Percentiles rank a stretch among this genome's conserved stretches.
Evolutionary conservation across 2,797 vertebrate species (phyloP).

Genomic region (Darevskia mixta): DNA sequence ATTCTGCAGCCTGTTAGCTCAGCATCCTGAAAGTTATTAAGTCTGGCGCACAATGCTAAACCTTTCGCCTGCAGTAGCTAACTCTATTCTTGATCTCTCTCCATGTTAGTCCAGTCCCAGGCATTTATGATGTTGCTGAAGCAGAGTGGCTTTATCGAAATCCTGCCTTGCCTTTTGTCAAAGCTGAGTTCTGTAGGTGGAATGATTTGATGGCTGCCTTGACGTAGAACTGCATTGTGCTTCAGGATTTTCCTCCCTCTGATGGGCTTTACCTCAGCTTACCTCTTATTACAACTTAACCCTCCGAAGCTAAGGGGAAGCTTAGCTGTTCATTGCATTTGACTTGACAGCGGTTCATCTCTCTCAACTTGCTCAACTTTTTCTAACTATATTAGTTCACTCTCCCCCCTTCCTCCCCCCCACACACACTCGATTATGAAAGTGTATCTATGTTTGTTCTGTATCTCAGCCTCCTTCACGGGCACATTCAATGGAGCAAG

Average conservation of each 20-base stretch:
- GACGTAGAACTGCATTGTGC: background rate
- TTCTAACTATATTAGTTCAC: conserved; percentile 20
- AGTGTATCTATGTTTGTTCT: too few species aligned
- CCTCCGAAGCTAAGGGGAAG: conserved; percentile 13
- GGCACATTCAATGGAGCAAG: too few species aligned
- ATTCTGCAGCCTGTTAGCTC: background rate
- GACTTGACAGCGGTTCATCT: conserved; percentile 9
- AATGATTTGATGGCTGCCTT: conserved; percentile 4
- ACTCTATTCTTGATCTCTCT: background rate
- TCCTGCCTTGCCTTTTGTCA: rapidly evolving
- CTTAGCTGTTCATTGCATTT: background rate
- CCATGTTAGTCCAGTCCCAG: background rate
- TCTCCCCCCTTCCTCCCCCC: background rate
- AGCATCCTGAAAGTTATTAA: background rate
- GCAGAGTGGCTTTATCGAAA: rapidly evolving
- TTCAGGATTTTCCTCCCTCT: conserved; percentile 29
- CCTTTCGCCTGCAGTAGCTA: background rate
- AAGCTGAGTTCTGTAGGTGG: background rate
- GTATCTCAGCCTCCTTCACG: background rate
- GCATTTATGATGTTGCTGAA: background rate
- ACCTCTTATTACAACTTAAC: conserved; percentile 10
- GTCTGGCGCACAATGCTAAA: rapidly evolving
- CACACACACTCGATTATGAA: background rate
- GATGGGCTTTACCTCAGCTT: conserved; percentile 40
- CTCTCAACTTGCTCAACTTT: conserved; percentile 30